Percentiles rank a stretch among this genome's conserved stretches.
These are phyloP conservation scores for Calosoma granatense DNA, from an alignment of 1,140 invertebrate genomes.

Conservation along the genomic window DNA sequence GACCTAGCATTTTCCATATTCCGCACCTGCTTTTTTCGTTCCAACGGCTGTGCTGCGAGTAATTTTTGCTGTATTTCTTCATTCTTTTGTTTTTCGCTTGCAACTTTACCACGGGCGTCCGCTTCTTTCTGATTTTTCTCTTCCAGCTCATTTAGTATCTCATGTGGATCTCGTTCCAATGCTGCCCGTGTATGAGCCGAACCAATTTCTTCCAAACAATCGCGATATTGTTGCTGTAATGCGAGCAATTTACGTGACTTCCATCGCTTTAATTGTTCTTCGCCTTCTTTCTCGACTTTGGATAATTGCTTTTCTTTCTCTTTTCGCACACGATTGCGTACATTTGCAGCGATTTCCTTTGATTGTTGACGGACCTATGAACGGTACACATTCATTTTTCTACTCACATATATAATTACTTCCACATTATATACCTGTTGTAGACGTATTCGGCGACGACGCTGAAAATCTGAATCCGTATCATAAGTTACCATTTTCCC, in stretches of 20 bases:
- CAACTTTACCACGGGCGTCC: conserved; percentile 33
- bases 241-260: conserved; percentile 37
- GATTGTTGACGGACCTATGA: conserved; percentile 42
- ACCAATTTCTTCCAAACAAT: conserved; percentile 40
- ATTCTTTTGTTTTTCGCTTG: conserved; percentile 29
- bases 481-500: conserved; percentile 38
- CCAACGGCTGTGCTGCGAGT: conserved; percentile 24
- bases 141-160: conserved; percentile 25
- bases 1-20: conserved; percentile 39
- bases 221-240: conserved; percentile 37
- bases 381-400: background rate
- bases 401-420: conserved; percentile 11
- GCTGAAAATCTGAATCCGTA: conserved; percentile 39
- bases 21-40: conserved; percentile 34
- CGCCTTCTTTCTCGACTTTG: conserved; percentile 33
- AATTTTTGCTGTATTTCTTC: conserved; percentile 20
- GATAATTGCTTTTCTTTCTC: conserved; percentile 33
- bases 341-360: conserved; percentile 38
- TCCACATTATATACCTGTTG: conserved; percentile 34
- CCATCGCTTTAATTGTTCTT: conserved; percentile 33
- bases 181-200: conserved; percentile 35
- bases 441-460: conserved; percentile 40
- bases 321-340: conserved; percentile 37
- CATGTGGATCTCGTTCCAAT: conserved; percentile 27
- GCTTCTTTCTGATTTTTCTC: conserved; percentile 31